Evolutionary conservation across 1,140 invertebrate genomes (phyloP), one percentile per base, ranked within the genome.

Genomic region (Aplysia californica): DNA sequence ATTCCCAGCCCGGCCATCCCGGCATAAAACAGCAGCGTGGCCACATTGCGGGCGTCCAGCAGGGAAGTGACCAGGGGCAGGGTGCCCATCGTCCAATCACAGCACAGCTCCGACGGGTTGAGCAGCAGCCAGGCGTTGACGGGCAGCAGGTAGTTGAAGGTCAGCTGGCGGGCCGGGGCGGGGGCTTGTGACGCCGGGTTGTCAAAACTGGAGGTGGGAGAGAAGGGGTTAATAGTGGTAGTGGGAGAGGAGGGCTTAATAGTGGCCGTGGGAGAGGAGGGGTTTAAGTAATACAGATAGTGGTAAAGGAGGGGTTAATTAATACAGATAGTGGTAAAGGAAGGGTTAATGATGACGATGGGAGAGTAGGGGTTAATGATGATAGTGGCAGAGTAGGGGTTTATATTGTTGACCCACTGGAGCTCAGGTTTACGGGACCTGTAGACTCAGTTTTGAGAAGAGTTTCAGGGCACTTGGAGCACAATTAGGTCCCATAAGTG

Each of bases 61-160:
- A 97, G 92, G 41, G 93, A 94, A 75, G 94, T 92, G 18, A 99
- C 91, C 18, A 98, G 86, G 0, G 96, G 95, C 69, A 99, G 94
- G 35, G 97, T 98, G 41, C 96, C 97, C 97, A 99, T 99, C 58
- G 97, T 98, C 97, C 97, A 99, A 91, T 99, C 97, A 90, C 97
- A 98, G 91, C 97, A 98, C 21, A 99, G 92, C 83, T 95, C 93
- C 78, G 93, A 95, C 20, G 97, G 97, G 87, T 96, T 94, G 41
- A 97, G 91, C 61, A 99, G 91, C 55, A 98, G 91, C 94, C 96
- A 97, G 38, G 94, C 91, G 91, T 99, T 99, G 41, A 98, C 92
- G 39, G 95, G 94, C 59, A 96, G 93, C 75, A 99, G 92, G 90
- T 98, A 98, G 90, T 96, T 96, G 88, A 96, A 98, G 3, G 97